Evolutionary conservation across 2,113 vertebrate species (phyloP).

Genomic region (Perognathus longimembris): DNA sequence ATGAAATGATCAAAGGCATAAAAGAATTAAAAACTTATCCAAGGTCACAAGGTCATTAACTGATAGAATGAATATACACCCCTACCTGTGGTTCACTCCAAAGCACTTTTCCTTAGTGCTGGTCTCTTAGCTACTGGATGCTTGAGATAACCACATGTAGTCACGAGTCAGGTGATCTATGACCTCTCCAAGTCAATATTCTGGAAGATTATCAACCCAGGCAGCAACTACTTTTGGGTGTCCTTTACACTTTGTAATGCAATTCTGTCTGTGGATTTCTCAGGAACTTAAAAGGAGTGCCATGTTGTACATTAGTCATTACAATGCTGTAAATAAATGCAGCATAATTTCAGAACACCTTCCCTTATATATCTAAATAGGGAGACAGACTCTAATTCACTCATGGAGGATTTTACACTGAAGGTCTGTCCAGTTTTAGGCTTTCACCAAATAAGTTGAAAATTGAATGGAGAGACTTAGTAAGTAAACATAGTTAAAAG

Average conservation of each 20-base stretch:
- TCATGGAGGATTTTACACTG: conserved; percentile 32
- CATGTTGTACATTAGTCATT: conserved; percentile 29
- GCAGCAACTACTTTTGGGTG: conserved; percentile 46
- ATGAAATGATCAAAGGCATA: not conserved
- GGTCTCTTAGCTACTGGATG: not conserved
- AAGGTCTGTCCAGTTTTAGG: conserved; percentile 19
- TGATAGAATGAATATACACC: not conserved
- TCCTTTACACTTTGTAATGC: conserved; percentile 23
- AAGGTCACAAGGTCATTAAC: not conserved
- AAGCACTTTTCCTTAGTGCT: not conserved
- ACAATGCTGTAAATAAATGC: conserved; percentile 47
- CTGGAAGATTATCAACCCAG: conserved; percentile 66
- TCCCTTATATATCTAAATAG: conserved; percentile 42
- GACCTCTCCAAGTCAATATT: conserved; percentile 60
- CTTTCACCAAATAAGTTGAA: conserved; percentile 68
- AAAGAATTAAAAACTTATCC: conserved; percentile 1
- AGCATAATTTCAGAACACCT: conserved; percentile 48
- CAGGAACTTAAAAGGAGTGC: conserved; percentile 31
- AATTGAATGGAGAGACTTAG: conserved; percentile 61
- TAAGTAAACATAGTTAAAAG: conserved; percentile 73
- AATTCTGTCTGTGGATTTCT: not conserved
- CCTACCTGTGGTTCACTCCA: not conserved
- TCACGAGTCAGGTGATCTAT: not conserved
- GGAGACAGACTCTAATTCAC: conserved; percentile 26
- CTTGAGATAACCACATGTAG: conserved; percentile 21